Evolutionary conservation across 2,888 invertebrate species (phyloP), one percentile per base, ranked within the genome.

Genomic region (Cepaea hortensis): DNA sequence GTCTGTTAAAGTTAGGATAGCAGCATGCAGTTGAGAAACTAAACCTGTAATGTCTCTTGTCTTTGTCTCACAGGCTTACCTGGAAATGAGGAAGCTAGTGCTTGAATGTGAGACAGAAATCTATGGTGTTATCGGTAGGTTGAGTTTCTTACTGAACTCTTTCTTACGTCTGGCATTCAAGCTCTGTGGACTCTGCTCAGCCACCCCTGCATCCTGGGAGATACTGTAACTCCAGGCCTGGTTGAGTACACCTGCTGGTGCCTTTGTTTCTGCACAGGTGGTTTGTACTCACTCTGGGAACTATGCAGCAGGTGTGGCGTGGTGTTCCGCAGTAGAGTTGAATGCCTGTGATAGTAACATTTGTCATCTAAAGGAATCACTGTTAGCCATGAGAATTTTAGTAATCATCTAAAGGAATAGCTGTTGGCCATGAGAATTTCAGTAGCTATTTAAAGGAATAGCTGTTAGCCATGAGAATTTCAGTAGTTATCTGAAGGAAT

Each of bases 101-200:
- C 87, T 87, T 23, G 87, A 87, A 68, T 87, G 84, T 50, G 87
- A 87, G 80, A 84, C 84, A 46, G 87, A 87, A 62, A 87, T 87
- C 87, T 87, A 87, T 46, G 83, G 83, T 15, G 84, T 84, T 48
- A 87, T 87, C 23, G 87, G 87, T 87, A 79, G 86, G 85, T 85
- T 85, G 85, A 85, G 85, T 80, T 80, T 65, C 9, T 81, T 50
- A n/a, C 18, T 81, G 18, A 80, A 23, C 7, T 46, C 77, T 50
- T 65, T 46, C 77, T 50, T 65, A 11, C 73, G n/a, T 81, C 13
- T 50, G 50, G 70, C 48, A 48, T 70, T 79, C 13, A 23, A 15
- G 3, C 13, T 79, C 35, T 79, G 62, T 35, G 20, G 55, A 3
- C 55, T 76, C 6, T 50, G 50, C n/a, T 77, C 3, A 77, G 55